Evolutionary conservation across 2,888 invertebrate genomes (phyloP).

Genomic region (Deilephila elpenor): DNA sequence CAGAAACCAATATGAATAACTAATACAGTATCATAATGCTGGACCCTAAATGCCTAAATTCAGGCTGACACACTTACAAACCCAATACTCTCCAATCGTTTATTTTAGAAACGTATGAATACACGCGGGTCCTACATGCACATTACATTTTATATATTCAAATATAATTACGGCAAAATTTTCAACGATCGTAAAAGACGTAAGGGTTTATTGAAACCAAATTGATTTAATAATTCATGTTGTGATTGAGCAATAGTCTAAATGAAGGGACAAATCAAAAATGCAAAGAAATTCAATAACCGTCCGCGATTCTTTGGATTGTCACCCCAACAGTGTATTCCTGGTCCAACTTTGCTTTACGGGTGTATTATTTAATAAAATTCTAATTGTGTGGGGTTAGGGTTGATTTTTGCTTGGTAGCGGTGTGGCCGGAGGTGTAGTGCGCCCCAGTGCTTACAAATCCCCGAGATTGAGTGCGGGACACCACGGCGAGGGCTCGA

Average conservation of each 20-base stretch:
- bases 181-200: constrained; percentile 7
- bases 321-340: constrained; percentile 72
- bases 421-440: constrained; percentile 39
- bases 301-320: constrained; percentile 74
- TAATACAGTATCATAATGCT: too few relatives aligned
- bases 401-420: constrained; percentile 50
- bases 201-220: constrained; percentile 34
- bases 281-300: constrained; percentile 81
- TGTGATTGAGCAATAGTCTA: constrained; percentile 61
- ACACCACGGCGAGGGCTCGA: constrained; percentile 73
- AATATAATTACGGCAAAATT: not conserved
- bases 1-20: too few relatives aligned
- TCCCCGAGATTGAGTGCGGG: constrained; percentile 77
- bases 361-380: constrained; percentile 20
- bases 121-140: not conserved
- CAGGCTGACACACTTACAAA: too few relatives aligned
- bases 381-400: constrained; percentile 44
- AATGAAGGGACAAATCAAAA: constrained; percentile 76
- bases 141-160: not conserved
- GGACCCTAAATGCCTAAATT: too few relatives aligned
- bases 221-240: constrained; percentile 39
- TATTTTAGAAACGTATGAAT: too few relatives aligned
- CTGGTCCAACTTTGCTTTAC: constrained; percentile 43
- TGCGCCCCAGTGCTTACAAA: constrained; percentile 62
- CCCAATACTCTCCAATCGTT: too few relatives aligned